A percentile compares a stretch with the other conserved stretches of the same genome.
Conservation (phyloP, 2,113 vertebrate genomes). For the Monarcha castaneiventris region DNA sequence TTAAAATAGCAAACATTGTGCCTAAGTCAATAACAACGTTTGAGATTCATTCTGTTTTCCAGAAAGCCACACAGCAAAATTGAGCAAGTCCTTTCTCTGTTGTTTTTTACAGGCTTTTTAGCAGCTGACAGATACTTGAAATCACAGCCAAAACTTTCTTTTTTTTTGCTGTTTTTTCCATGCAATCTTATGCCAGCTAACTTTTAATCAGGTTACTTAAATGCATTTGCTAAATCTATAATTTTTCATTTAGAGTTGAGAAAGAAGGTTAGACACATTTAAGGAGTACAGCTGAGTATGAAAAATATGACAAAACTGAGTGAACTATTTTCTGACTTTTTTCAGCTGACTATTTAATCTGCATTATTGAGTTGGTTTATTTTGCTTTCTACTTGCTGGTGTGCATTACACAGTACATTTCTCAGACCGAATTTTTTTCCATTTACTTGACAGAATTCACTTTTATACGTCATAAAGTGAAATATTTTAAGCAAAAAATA, state of each 20-base stretch:
- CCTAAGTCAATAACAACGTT: neutral
- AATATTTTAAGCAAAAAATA: neutral
- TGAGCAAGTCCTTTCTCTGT: neutral
- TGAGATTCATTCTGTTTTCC: neutral
- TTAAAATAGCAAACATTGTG: neutral
- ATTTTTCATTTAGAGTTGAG: neutral
- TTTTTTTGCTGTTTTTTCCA: neutral
- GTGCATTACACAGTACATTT: neutral
- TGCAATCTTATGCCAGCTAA: neutral
- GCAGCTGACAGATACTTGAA: neutral
- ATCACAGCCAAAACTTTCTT: neutral
- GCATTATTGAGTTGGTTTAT: neutral
- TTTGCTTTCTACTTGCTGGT: neutral
- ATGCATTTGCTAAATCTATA: neutral
- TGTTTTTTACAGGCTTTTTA: neutral
- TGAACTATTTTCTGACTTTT: neutral
- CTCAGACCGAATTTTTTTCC: neutral
- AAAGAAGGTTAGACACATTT: neutral
- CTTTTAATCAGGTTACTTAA: neutral
- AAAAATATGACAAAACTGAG: neutral
- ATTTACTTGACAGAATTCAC: neutral
- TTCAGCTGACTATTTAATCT: neutral
- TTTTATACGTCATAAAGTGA: neutral
- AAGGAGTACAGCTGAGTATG: neutral
- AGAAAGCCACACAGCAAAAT: neutral